Percentiles rank a stretch among this genome's conserved stretches.
phyloP scores from a whole-genome alignment of 2,113 vertebrate genomes.

The Scytalopus superciliaris region DNA sequence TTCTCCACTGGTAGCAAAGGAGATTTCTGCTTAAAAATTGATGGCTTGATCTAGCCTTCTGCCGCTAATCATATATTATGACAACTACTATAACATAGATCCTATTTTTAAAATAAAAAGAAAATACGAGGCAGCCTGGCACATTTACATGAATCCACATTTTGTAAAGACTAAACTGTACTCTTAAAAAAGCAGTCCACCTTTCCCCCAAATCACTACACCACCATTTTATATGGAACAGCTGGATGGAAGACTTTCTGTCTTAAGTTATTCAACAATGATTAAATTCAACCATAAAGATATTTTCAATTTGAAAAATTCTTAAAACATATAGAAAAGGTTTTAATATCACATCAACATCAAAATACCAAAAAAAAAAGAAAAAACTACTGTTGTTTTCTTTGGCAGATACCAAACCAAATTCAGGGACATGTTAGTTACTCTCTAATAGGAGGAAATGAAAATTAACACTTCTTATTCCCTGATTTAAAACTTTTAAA shows the following conservation, averaged over 20 bases:
- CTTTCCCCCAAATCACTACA: background rate
- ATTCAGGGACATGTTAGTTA: background rate
- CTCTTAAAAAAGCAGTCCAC: background rate
- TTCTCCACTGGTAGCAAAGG: background rate
- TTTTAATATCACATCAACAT: background rate
- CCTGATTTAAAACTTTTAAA: background rate
- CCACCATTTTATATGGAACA: background rate
- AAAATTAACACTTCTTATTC: background rate
- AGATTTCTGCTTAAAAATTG: constrained; percentile 46
- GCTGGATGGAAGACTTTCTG: background rate
- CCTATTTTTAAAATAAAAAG: background rate
- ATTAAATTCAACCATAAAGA: background rate
- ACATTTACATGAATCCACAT: background rate
- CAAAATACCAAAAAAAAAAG: background rate
- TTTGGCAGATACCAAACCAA: background rate
- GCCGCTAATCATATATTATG: constrained; percentile 12
- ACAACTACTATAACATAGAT: background rate
- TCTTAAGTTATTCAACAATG: background rate
- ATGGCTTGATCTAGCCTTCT: constrained; percentile 26
- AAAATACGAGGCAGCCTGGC: background rate
- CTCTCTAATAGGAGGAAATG: background rate
- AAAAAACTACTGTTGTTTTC: background rate
- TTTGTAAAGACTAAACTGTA: background rate
- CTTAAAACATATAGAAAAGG: background rate
- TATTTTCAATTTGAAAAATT: background rate